Base-by-base conservation (phyloP, 2,797 vertebrate species). In the Tarsius wallacei region DNA sequence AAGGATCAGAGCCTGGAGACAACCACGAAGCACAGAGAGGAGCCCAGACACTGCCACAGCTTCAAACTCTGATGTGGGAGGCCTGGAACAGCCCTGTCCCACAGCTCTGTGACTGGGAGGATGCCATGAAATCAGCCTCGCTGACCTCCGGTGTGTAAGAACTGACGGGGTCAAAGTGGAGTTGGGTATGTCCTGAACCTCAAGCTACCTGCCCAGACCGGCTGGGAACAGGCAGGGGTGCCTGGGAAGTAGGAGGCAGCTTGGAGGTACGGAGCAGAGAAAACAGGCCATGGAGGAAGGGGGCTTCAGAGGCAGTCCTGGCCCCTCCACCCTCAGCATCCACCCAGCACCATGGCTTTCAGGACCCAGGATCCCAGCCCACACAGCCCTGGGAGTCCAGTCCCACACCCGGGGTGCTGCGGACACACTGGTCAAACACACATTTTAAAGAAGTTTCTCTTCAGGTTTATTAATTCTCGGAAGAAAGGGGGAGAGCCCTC, bases 381-480 rank as follows among this genome's bases (percentile, higher is more conserved):
- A 10, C 31, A 36, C 57, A n/a, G 22, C 21, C 51, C 15, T 42
- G 33, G 24, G 24, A 71, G 13, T 5, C 47, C 49, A 22, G 17
- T 42, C 5, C 73, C 31, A 1, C 36, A 21, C 53, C 31, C n/a
- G 3, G 53, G 22, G 57, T 63, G 28, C 36, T 15, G 19, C 13
- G 12, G 14, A 68, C 66, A 19, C 53, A 49, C 1, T 14, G n/a
- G 10, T 21, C 49, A 59, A 70, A 93, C 63, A 82, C 76, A 80
- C 28, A 1, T 64, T 61, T 83, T 42, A 76, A 53, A 55, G 7
- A 31, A 42, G 53, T 42, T 36, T 71, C 14, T 83, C 7, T 42
- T 49, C 22, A 15, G 42, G 2, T 97, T 97, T 97, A 96, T 94
- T 97, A 55, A 63, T 63, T 85, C 4, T 24, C 2, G 26, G 21